phyloP scores from a whole-genome alignment of 2,113 vertebrate species.

The Anguilla rostrata region DNA sequence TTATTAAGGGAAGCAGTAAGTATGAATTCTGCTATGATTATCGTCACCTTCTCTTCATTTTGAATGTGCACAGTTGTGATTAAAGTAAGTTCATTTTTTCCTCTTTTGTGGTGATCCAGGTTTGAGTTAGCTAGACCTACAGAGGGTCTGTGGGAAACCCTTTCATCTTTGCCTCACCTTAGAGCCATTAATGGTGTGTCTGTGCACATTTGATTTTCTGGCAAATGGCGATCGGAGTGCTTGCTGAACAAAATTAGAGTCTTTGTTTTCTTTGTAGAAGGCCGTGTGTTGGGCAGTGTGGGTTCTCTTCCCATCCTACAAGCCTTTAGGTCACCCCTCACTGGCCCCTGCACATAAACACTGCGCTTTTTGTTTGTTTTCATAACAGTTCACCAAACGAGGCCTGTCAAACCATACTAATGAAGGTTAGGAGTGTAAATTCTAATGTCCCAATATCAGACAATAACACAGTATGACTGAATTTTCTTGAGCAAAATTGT shows the following conservation, averaged over 20 bases:
- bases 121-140: neutral
- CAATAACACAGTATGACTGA: neutral
- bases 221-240: neutral
- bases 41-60: too few relatives aligned
- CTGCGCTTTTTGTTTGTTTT: neutral
- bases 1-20: neutral
- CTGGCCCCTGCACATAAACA: neutral
- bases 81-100: neutral
- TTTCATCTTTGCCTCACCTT: neutral
- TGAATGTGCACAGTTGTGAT: too few relatives aligned
- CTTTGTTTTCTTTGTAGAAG: conserved; percentile 1
- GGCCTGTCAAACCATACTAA: conserved; percentile 6
- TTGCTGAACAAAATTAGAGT: neutral
- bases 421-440: neutral
- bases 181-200: neutral
- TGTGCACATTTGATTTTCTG: neutral
- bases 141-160: neutral
- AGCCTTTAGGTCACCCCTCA: neutral
- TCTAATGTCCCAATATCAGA: neutral
- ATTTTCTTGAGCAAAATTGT: neutral
- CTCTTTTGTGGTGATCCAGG: neutral
- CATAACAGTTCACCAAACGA: neutral
- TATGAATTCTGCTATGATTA: too few relatives aligned
- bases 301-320: neutral
- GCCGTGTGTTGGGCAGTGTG: neutral